phyloP scores from a whole-genome alignment of 1,140 invertebrate species.

The Leptonema lineaticorne region DNA sequence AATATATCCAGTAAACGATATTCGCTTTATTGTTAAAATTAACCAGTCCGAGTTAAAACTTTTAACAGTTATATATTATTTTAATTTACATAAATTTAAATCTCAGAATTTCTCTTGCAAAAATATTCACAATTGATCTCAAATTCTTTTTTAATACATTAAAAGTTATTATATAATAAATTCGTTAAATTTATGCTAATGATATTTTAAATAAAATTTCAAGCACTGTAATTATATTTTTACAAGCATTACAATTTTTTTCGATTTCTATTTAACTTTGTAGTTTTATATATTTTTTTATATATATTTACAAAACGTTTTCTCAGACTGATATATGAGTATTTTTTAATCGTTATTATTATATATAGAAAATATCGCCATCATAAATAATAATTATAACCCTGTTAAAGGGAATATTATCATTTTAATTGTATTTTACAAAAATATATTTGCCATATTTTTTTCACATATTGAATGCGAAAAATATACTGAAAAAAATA shows the following conservation, averaged over 20 bases:
- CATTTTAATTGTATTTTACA: constrained; percentile 7
- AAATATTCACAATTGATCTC: no score
- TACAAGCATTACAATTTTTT: neutral
- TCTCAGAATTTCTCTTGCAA: no score
- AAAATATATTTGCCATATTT: no score
- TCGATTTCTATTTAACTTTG: neutral
- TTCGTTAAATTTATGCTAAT: no score
- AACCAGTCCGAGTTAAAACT: no score
- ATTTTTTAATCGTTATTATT: constrained; percentile 1
- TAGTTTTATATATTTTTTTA: neutral
- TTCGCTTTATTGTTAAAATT: no score
- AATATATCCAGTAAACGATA: no score
- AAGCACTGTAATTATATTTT: neutral
- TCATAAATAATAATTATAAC: constrained; percentile 5
- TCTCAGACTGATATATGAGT: neutral
- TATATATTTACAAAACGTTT: neutral
- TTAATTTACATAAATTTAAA: no score
- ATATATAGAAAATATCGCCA: neutral
- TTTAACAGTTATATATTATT: no score
- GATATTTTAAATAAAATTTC: neutral
- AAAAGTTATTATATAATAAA: no score
- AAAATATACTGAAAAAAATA: neutral
- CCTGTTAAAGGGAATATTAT: constrained; percentile 5
- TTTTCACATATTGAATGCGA: no score
- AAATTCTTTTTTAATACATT: no score